Evolutionary conservation across 2,113 vertebrate genomes (phyloP).

Genomic region (Zosterops hypoxanthus): DNA sequence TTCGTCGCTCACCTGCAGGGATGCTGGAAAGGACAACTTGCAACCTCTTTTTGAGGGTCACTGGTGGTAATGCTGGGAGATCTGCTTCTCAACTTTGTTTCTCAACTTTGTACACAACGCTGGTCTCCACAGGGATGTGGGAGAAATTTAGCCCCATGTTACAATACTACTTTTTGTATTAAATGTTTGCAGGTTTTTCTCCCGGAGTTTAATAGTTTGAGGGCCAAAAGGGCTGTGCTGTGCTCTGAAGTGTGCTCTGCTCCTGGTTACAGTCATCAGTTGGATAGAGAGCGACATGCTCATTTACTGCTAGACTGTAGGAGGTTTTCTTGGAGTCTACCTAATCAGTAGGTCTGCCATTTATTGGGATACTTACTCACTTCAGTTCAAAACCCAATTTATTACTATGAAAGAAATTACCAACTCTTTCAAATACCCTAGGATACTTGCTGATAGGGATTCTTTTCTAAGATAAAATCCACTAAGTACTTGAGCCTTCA

Average conservation of each 20-base stretch:
- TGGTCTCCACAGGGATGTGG: not conserved
- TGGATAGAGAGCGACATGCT: not conserved
- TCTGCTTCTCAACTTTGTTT: not conserved
- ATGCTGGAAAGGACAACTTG: not conserved
- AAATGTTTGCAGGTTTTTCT: not conserved
- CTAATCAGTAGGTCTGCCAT: not conserved
- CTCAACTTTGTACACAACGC: rapidly evolving
- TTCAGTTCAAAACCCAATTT: not conserved
- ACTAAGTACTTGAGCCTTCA: not conserved
- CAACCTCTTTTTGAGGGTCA: not conserved
- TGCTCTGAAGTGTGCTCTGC: not conserved
- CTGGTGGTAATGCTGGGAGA: not conserved
- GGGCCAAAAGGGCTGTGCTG: not conserved
- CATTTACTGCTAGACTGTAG: not conserved
- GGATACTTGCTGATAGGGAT: not conserved
- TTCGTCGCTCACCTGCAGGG: not conserved
- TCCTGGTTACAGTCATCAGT: not conserved
- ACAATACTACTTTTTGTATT: not conserved
- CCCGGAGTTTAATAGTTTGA: not conserved
- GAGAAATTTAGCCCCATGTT: not conserved
- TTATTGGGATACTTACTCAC: not conserved
- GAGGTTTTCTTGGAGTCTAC: not conserved
- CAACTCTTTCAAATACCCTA: not conserved
- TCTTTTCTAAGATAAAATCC: not conserved
- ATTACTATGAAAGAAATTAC: not conserved